A percentile compares a stretch with the other conserved stretches of the same genome.
phyloP scores from a whole-genome alignment of 1,140 invertebrate species.

The Macrocentrus cingulum region DNA sequence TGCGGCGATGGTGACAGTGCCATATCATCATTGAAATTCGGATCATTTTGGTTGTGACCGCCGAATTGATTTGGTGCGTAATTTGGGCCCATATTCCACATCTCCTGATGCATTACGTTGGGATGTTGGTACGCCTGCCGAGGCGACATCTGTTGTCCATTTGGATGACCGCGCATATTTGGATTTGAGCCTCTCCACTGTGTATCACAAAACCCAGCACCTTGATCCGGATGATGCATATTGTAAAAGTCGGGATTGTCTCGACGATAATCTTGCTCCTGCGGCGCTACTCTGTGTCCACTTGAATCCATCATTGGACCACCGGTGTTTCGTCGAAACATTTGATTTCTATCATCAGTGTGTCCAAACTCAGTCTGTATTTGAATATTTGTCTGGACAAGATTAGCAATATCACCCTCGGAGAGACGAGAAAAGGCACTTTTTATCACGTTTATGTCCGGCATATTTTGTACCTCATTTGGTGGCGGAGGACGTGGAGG shows the following conservation, averaged over 20 bases:
- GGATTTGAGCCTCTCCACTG: conserved; percentile 20
- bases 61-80: conserved; percentile 22
- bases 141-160: conserved; percentile 13
- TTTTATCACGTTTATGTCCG: conserved; percentile 21
- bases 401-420: conserved; percentile 23
- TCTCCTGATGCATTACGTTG: conserved; percentile 19
- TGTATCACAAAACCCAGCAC: conserved; percentile 17
- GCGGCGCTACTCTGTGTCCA: background rate
- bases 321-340: conserved; percentile 5
- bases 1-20: conserved; percentile 4
- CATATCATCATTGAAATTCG: conserved; percentile 26
- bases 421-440: conserved; percentile 26
- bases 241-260: conserved; percentile 26
- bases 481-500: conserved; percentile 28
- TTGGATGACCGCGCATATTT: conserved; percentile 14
- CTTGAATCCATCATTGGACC: background rate
- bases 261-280: conserved; percentile 12
- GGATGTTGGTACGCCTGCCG: conserved; percentile 6
- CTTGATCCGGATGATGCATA: conserved; percentile 8
- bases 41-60: conserved; percentile 16
- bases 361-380: background rate
- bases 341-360: conserved; percentile 21
- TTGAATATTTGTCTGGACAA: conserved; percentile 20
- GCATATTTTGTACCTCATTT: conserved; percentile 11
- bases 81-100: conserved; percentile 28